These are phyloP conservation scores for Chlamydotis undulata DNA, from an alignment of 2,113 vertebrate genomes.

Conservation along the genomic window DNA sequence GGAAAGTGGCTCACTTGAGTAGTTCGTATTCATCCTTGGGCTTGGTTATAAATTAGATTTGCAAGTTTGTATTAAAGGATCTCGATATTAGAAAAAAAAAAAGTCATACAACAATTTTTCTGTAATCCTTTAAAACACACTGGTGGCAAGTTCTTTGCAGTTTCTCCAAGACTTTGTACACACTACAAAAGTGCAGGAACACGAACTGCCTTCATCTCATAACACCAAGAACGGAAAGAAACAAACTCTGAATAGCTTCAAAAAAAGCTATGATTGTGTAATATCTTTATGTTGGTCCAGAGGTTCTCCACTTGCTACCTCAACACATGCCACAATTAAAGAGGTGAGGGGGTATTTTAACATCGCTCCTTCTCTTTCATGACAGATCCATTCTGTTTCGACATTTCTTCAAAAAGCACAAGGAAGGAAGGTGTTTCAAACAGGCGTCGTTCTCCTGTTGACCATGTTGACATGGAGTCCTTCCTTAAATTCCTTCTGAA, in stretches of 20 bases:
- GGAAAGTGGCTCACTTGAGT: constrained; percentile 18
- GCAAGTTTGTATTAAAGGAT: constrained; percentile 46
- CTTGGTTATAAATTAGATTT: constrained; percentile 38
- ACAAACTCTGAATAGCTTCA: constrained; percentile 66
- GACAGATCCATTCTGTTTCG: constrained; percentile 16
- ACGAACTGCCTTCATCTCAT: constrained; percentile 34
- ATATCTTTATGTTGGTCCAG: constrained; percentile 27
- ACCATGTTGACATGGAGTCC: constrained; percentile 81
- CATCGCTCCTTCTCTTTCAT: neutral
- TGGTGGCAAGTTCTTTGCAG: constrained; percentile 32
- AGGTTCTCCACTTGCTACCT: constrained; percentile 32
- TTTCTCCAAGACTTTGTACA: constrained; percentile 47
- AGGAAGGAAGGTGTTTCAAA: constrained; percentile 77
- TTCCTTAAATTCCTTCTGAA: constrained; percentile 93
- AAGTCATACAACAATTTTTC: neutral
- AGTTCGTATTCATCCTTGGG: constrained; percentile 31
- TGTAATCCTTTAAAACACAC: constrained; percentile 61
- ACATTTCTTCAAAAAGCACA: neutral
- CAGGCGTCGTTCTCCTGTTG: constrained; percentile 94
- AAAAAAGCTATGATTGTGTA: constrained; percentile 56
- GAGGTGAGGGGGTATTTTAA: constrained; percentile 63
- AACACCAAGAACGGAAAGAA: constrained; percentile 66
- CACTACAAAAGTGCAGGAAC: constrained; percentile 58
- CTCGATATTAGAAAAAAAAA: constrained; percentile 17
- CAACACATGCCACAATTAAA: constrained; percentile 37